These are phyloP conservation scores for Plectus sambesii DNA, from an alignment of 1,140 invertebrate genomes.

Conservation along the genomic window DNA sequence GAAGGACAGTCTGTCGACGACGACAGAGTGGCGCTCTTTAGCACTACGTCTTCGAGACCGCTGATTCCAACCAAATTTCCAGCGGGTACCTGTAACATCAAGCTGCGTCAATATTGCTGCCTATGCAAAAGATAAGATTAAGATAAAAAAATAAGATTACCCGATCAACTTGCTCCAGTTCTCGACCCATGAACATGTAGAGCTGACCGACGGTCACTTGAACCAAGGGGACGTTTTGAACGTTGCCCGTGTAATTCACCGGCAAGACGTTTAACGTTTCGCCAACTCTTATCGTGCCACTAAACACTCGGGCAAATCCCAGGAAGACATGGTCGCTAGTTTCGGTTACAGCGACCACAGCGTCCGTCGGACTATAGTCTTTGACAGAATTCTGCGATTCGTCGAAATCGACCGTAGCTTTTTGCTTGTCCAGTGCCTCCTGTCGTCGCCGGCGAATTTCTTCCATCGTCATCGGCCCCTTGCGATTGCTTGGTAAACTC, in stretches of 20 bases:
- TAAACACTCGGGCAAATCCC: conserved; percentile 85
- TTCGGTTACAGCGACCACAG: too few species aligned
- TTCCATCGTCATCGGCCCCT: conserved; percentile 60
- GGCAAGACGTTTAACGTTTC: conserved; percentile 68
- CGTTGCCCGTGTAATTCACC: conserved; percentile 57
- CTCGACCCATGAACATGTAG: conserved; percentile 84
- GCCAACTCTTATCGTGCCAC: conserved; percentile 68
- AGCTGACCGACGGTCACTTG: conserved; percentile 60
- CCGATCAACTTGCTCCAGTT: conserved; percentile 69
- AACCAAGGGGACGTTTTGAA: conserved; percentile 33
- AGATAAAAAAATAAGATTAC: too few species aligned
- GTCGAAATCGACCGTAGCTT: conserved; percentile 9
- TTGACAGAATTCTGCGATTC: conserved; percentile 31
- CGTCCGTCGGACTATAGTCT: too few species aligned
- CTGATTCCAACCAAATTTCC: conserved; percentile 88
- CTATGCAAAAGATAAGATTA: too few species aligned
- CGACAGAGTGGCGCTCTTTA: conserved; percentile 83
- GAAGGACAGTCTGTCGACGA: conserved; percentile 69
- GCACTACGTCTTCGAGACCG: conserved; percentile 71
- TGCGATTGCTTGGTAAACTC: conserved; percentile 43
- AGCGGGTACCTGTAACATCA: too few species aligned
- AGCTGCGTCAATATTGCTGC: too few species aligned
- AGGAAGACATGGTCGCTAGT: conserved; percentile 62
- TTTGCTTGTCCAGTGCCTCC: conserved; percentile 49
- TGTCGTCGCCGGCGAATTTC: conserved; percentile 63